phyloP scores from a whole-genome alignment of 2,113 vertebrate genomes.

The Pachypanchax playfairii region DNA sequence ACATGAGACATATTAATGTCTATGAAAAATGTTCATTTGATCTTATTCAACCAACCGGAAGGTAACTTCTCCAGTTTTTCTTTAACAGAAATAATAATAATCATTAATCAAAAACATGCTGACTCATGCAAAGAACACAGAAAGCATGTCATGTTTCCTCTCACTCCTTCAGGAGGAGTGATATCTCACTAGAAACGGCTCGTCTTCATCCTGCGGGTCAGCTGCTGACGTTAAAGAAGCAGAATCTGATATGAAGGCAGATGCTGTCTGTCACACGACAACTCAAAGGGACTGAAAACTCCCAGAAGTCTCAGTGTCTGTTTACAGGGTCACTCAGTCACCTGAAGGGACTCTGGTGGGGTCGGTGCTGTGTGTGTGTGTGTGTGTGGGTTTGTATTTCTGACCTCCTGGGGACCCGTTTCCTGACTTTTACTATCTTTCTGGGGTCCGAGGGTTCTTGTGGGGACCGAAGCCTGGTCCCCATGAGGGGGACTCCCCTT shows the following conservation, averaged over 20 bases:
- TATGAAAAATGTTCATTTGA: too few species aligned
- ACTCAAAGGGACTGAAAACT: slow-evolving; percentile 31
- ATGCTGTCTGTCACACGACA: slow-evolving; percentile 34
- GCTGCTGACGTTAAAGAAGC: slow-evolving; percentile 41
- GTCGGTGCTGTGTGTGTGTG: slow-evolving; percentile 27
- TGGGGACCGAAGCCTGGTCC: too few species aligned
- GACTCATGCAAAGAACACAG: slow-evolving; percentile 1
- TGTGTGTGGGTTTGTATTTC: too few species aligned
- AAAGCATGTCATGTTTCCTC: slow-evolving; percentile 2
- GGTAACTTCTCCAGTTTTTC: too few species aligned
- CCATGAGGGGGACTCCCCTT: too few species aligned
- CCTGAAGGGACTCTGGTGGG: slow-evolving; percentile 47
- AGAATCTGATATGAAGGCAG: slow-evolving; percentile 43
- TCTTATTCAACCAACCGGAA: too few species aligned
- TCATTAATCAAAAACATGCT: too few species aligned
- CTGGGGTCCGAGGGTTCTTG: too few species aligned
- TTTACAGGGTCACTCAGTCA: slow-evolving; percentile 15
- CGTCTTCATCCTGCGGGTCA: slow-evolving; percentile 28
- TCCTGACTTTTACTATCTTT: too few species aligned
- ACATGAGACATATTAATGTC: background rate
- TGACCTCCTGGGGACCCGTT: too few species aligned
- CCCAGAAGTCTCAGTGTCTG: slow-evolving; percentile 23
- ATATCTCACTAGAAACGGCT: slow-evolving; percentile 19
- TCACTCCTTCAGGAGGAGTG: slow-evolving; percentile 11
- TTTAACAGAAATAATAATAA: too few species aligned